Evolutionary conservation across 2,797 vertebrate species (phyloP).

Genomic region (Adrianichthys oophorus): DNA sequence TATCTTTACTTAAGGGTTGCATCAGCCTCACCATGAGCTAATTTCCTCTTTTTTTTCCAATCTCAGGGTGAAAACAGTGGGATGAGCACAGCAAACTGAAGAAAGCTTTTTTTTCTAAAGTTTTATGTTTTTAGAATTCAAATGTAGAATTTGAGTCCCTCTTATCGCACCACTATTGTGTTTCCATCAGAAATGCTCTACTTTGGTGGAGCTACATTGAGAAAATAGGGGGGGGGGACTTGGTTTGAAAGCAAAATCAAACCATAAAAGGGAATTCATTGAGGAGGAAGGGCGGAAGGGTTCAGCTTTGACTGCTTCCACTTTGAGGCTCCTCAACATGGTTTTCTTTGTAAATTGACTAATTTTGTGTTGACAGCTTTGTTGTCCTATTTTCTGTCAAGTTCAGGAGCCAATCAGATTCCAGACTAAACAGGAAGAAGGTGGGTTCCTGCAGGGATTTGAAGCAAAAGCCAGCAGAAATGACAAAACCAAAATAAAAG

Average conservation of each 20-base stretch:
- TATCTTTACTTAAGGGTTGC: conserved; percentile 56
- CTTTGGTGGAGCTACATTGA: neutral
- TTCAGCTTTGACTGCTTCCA: conserved; percentile 29
- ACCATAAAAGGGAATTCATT: conserved; percentile 34
- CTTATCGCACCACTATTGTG: conserved; percentile 27
- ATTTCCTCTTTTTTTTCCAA: conserved; percentile 53
- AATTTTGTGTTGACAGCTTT: conserved; percentile 48
- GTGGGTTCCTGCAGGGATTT: conserved; percentile 70
- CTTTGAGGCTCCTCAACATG: neutral
- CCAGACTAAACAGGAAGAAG: conserved; percentile 83
- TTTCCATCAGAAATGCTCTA: conserved; percentile 5
- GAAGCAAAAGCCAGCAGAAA: conserved; percentile 9
- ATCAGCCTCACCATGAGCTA: conserved; percentile 68
- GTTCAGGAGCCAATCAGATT: conserved; percentile 62
- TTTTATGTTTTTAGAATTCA: neutral
- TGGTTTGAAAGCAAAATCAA: conserved; percentile 12
- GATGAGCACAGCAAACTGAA: conserved; percentile 14
- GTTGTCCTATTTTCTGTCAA: conserved; percentile 41
- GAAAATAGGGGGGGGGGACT: neutral
- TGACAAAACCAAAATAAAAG: conserved; percentile 3
- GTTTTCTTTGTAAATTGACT: conserved; percentile 17
- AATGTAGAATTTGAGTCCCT: conserved; percentile 13
- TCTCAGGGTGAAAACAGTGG: conserved; percentile 8
- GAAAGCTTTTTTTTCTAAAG: conserved; percentile 5
- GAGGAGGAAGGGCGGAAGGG: conserved; percentile 1